Evolutionary conservation across 2,113 vertebrate species (phyloP).

Genomic region (Morone saxatilis): DNA sequence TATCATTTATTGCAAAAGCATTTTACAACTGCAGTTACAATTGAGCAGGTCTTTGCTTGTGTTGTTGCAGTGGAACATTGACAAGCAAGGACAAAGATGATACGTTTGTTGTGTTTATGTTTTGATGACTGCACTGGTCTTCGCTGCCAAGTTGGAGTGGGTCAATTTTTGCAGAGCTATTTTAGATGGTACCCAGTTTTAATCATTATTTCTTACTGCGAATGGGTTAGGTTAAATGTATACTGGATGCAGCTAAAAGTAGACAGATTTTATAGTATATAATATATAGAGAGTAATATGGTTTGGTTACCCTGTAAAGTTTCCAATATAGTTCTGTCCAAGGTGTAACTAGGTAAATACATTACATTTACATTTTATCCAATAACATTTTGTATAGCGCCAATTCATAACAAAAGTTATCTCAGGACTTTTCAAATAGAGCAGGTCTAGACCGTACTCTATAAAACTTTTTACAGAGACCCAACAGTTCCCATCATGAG

Average conservation of each 20-base stretch:
- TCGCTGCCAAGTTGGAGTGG: background rate
- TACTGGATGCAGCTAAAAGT: background rate
- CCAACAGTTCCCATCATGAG: no score
- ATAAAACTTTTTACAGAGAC: no score
- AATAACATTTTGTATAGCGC: no score
- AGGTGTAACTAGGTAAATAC: background rate
- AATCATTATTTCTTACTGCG: background rate
- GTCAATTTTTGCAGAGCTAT: background rate
- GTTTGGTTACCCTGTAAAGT: background rate
- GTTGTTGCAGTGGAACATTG: no score
- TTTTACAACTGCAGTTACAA: background rate
- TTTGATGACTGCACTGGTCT: background rate
- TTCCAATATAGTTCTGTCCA: background rate
- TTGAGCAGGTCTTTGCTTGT: background rate
- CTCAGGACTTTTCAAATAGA: no score
- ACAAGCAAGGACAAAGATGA: no score
- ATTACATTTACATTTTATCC: no score
- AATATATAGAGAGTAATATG: no score
- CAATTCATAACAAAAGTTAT: no score
- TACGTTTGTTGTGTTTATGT: conserved; percentile 18
- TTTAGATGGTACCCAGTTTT: background rate
- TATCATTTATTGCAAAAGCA: background rate
- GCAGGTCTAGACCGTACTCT: no score
- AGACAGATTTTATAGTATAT: no score
- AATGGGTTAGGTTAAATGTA: background rate